Percentiles rank a stretch among this genome's conserved stretches.
These are phyloP conservation scores for Enoplosus armatus DNA, from an alignment of 2,797 vertebrate species.

Conservation along the genomic window DNA sequence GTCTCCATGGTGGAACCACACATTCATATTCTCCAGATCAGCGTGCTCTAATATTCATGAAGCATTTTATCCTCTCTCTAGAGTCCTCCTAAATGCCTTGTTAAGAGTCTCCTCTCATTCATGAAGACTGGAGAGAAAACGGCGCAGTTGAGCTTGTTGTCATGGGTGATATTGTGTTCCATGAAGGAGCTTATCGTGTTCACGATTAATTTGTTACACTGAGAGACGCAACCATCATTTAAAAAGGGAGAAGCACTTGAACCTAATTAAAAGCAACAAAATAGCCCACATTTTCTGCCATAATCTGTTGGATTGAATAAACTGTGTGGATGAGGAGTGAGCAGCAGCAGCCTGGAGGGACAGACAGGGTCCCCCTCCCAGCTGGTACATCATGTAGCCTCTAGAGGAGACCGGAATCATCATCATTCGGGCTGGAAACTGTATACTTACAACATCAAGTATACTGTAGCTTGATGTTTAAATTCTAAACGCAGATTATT, in stretches of 20 bases:
- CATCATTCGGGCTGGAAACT: too few species aligned
- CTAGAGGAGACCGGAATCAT: too few species aligned
- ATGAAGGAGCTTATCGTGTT: neutral
- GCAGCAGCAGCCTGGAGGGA: too few species aligned
- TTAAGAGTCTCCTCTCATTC: slow-evolving; percentile 1
- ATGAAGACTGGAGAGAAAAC: neutral
- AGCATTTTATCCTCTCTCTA: neutral
- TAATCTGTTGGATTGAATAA: too few species aligned
- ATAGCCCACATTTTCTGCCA: neutral
- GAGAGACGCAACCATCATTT: neutral
- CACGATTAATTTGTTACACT: neutral
- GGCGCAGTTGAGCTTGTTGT: neutral
- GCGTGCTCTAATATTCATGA: neutral
- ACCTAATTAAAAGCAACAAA: neutral
- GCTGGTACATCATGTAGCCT: too few species aligned
- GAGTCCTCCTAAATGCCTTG: neutral
- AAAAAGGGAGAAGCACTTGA: neutral
- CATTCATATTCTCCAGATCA: neutral
- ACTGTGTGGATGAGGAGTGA: too few species aligned
- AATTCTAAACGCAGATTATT: too few species aligned
- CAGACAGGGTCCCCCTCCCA: too few species aligned
- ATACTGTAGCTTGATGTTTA: too few species aligned
- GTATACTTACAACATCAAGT: too few species aligned
- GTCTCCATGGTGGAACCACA: neutral
- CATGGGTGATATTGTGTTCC: neutral